Percentiles rank a stretch among this genome's conserved stretches.
phyloP scores from a whole-genome alignment of 2,797 vertebrate genomes.

The Thripadectes ignobilis region DNA sequence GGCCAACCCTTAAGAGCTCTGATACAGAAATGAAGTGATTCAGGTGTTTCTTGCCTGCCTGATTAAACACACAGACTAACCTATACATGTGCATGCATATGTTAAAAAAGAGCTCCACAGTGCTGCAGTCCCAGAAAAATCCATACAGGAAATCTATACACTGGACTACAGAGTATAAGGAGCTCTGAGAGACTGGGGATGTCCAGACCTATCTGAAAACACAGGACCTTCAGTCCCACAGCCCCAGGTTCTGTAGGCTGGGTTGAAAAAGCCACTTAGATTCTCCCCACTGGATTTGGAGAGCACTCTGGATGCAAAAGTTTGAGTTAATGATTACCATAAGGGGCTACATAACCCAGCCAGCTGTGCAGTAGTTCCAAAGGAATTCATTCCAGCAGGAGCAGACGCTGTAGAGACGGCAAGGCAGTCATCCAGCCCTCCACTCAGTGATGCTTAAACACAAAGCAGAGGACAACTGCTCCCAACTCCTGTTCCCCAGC shows the following conservation, averaged over 20 bases:
- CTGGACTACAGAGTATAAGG: not conserved
- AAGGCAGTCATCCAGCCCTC: not conserved
- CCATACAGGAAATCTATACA: not conserved
- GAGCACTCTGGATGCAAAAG: not conserved
- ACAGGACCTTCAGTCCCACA: not conserved
- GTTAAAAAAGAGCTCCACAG: not conserved
- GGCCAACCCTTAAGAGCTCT: not conserved
- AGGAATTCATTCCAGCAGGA: conserved; percentile 16
- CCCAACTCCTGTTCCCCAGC: not conserved
- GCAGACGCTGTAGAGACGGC: not conserved
- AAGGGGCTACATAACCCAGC: not conserved
- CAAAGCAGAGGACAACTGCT: not conserved
- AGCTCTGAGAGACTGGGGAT: not conserved
- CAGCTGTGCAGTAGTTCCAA: not conserved
- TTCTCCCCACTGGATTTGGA: not conserved
- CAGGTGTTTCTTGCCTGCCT: not conserved
- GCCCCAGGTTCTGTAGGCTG: not conserved
- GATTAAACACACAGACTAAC: not conserved
- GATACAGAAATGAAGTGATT: not conserved
- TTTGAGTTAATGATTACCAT: not conserved
- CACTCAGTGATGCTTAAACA: not conserved
- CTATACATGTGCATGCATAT: not conserved
- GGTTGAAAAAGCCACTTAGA: not conserved
- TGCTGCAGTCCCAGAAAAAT: not conserved
- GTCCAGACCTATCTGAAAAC: not conserved